These are phyloP conservation scores for Xylocopa sonorina DNA, from an alignment of 1,140 invertebrate species.

Conservation along the genomic window DNA sequence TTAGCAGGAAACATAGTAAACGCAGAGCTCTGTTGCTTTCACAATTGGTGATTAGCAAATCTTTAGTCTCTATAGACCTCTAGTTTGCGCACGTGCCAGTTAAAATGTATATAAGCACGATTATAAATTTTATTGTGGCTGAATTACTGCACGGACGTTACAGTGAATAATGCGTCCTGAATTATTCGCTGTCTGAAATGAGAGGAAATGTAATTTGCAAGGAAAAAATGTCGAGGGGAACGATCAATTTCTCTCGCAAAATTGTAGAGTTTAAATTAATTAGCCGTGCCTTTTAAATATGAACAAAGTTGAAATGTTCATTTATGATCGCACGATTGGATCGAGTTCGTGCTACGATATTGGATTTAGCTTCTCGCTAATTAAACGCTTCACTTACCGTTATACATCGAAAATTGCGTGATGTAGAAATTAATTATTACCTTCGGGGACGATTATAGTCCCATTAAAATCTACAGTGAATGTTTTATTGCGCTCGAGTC, in stretches of 20 bases:
- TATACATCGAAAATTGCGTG: background rate
- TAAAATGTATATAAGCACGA: too few species aligned
- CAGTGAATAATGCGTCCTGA: too few species aligned
- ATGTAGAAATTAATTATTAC: slow-evolving; percentile 19
- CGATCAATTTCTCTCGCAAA: background rate
- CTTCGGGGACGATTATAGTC: background rate
- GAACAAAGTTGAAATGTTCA: background rate
- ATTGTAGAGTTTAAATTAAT: background rate
- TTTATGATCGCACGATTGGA: background rate
- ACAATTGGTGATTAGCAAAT: too few species aligned
- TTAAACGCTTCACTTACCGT: background rate
- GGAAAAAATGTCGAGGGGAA: background rate
- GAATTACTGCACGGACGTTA: too few species aligned
- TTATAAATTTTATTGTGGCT: too few species aligned
- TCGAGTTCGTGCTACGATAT: background rate
- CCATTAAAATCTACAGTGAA: background rate
- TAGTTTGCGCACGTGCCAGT: too few species aligned
- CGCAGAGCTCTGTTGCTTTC: too few species aligned
- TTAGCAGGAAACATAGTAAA: too few species aligned
- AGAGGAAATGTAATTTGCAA: background rate
- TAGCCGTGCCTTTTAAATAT: background rate
- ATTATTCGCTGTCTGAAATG: too few species aligned
- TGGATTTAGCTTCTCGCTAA: slow-evolving; percentile 10
- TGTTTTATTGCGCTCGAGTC: background rate
- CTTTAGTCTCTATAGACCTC: too few species aligned